Base-by-base conservation (phyloP, 1,140 invertebrate species). In the fruit fly (Drosophila melanogaster) region DNA sequence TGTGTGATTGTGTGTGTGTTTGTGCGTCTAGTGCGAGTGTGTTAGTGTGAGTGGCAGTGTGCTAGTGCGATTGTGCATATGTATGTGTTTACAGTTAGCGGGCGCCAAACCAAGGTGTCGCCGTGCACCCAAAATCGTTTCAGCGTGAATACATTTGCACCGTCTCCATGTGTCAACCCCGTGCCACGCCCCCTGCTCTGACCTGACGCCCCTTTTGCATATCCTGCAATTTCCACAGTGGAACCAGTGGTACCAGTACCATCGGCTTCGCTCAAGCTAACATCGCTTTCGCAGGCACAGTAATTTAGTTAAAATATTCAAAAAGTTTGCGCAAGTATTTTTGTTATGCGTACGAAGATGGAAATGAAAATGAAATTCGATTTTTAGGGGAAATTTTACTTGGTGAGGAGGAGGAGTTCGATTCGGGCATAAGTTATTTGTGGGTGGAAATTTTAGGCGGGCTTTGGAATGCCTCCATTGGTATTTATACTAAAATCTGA, bases 61-160 rank as follows among this genome's bases (percentile, higher is more conserved):
- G 41, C 33, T n/a, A 6, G 40, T 84, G 61, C 76, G 72, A 79
- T 12, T 22, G 17, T 46, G 46, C 46, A 47, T 47, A 84, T 85
- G 80, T 85, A 81, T 86, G 74, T 86, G 81, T 81, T 86, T 86
- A 87, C 81, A 86, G 81, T 86, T 89, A 83, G 83, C 83, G 83
- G 83, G 84, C 83, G 83, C 83, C 83, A 87, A 89, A 87, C 79
- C 83, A 87, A 87, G 84, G 83, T 87, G 83, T 87, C 83, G 83
- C 83, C 83, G 64, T 87, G 83, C 83, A 89, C 79, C 84, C 83
- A 62, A 87, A 87, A 87, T 87, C 84, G 84, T 87, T 87, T 87
- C 83, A 65, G 79, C 83, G 83, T 89, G 81, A 87, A 87, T 87
- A 87, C 84, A 83, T 89, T 87, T 89, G 58, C 81, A 56, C 73